Evolutionary conservation across 1,140 invertebrate species (phyloP).

Genomic region (Apis dorsata): DNA sequence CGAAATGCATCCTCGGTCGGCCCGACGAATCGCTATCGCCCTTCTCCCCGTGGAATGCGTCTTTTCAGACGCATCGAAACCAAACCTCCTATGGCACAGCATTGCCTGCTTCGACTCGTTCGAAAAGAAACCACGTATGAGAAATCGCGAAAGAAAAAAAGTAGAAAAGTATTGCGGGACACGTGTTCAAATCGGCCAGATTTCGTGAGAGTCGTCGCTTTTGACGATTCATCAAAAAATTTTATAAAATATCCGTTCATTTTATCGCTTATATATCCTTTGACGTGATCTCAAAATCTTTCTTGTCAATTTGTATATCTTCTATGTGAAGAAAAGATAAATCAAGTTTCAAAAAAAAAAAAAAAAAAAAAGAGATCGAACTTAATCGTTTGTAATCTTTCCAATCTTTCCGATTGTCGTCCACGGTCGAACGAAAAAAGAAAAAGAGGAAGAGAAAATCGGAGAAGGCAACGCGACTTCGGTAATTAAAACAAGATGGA

Average conservation of each 20-base stretch:
- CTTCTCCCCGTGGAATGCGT: neutral
- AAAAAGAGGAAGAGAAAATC: neutral
- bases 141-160: slow-evolving; percentile 27
- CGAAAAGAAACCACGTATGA: neutral
- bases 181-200: slow-evolving; percentile 5
- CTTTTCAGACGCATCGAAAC: neutral
- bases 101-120: slow-evolving; percentile 6
- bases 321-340: neutral
- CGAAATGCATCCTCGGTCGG: slow-evolving; percentile 23
- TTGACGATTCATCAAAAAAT: too few species aligned
- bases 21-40: neutral
- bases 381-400: neutral
- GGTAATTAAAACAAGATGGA: slow-evolving; percentile 68
- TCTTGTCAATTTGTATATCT: too few species aligned
- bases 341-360: neutral
- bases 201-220: neutral
- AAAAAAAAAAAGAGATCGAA: neutral
- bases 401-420: neutral
- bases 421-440: neutral
- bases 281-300: too few species aligned
- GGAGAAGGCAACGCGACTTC: slow-evolving; percentile 47
- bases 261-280: too few species aligned
- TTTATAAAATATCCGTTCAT: too few species aligned
- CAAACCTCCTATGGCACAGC: slow-evolving; percentile 20
- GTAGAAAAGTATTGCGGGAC: neutral